A percentile compares a stretch with the other conserved stretches of the same genome.
These are phyloP conservation scores for Leptonema lineaticorne DNA, from an alignment of 1,140 invertebrate genomes.

Conservation along the genomic window DNA sequence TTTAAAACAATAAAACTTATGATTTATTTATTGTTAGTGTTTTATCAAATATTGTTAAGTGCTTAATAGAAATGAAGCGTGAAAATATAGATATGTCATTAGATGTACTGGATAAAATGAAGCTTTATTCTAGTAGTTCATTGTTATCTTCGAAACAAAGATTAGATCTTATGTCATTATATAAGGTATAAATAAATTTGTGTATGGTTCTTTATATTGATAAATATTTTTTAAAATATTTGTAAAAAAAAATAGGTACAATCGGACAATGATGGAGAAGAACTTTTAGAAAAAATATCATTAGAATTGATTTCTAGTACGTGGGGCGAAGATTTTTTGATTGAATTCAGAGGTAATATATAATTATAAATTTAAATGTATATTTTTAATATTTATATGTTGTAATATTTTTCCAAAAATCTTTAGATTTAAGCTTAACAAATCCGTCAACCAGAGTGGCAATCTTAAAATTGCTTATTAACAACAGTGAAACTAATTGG, in stretches of 20 bases:
- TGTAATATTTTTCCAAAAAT: not conserved
- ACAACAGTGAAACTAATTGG: slow-evolving; percentile 31
- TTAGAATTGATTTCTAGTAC: slow-evolving; percentile 32
- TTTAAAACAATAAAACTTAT: no score
- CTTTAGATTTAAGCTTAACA: slow-evolving; percentile 6
- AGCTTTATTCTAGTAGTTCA: slow-evolving; percentile 28
- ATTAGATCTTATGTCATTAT: slow-evolving; percentile 36
- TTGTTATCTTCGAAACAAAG: slow-evolving; percentile 35
- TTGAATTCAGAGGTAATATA: slow-evolving; percentile 6
- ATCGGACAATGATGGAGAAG: slow-evolving; percentile 25
- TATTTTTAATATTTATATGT: not conserved
- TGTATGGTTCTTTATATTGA: not conserved
- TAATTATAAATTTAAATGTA: slow-evolving; percentile 2
- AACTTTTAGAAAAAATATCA: slow-evolving; percentile 34
- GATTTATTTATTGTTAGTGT: slow-evolving; percentile 27
- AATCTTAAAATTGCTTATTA: slow-evolving; percentile 30
- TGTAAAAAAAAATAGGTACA: slow-evolving; percentile 23
- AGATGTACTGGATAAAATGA: slow-evolving; percentile 36
- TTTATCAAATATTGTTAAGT: slow-evolving; percentile 26
- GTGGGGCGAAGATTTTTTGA: slow-evolving; percentile 14
- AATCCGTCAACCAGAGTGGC: slow-evolving; percentile 9
- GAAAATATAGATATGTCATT: slow-evolving; percentile 26
- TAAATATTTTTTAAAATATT: not conserved
- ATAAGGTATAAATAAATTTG: slow-evolving; percentile 25
- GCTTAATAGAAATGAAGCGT: slow-evolving; percentile 26